These are phyloP conservation scores for Hydroisotoma schaefferi DNA, from an alignment of 2,888 invertebrate species.

Conservation along the genomic window DNA sequence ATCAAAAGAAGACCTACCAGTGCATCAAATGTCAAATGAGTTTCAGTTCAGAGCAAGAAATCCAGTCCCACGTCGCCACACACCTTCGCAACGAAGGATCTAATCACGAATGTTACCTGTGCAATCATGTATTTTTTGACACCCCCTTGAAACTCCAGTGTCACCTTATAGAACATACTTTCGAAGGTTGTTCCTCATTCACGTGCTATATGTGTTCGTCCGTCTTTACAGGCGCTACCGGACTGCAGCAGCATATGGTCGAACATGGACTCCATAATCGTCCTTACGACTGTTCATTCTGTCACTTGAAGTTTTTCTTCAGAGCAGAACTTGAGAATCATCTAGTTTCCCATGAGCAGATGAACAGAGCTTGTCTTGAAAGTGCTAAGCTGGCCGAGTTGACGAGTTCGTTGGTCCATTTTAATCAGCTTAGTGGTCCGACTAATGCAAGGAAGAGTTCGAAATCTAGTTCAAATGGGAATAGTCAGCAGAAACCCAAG, in stretches of 20 bases:
- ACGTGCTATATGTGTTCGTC: conserved; percentile 85
- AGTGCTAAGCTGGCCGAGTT: conserved; percentile 4
- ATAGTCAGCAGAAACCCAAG: conserved; percentile 1
- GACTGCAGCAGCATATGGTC: conserved; percentile 75
- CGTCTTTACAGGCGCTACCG: conserved; percentile 77
- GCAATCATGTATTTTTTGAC: conserved; percentile 67
- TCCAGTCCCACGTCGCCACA: conserved; percentile 61
- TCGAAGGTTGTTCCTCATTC: conserved; percentile 76
- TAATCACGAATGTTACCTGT: conserved; percentile 71
- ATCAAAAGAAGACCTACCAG: conserved; percentile 54
- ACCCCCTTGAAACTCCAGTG: conserved; percentile 73
- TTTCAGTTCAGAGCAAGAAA: conserved; percentile 62
- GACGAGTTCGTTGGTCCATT: conserved; percentile 11
- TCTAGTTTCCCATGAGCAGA: conserved; percentile 51
- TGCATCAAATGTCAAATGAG: conserved; percentile 66
- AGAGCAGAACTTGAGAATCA: conserved; percentile 88
- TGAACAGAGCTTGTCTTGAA: conserved; percentile 38
- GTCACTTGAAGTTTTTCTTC: conserved; percentile 83
- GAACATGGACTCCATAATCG: conserved; percentile 76
- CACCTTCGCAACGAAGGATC: conserved; percentile 59
- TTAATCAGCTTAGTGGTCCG: conserved; percentile 21
- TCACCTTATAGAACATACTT: conserved; percentile 89
- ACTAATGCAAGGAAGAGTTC: neutral
- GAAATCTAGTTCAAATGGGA: conserved; percentile 16
- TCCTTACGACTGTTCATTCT: conserved; percentile 80